phyloP scores from a whole-genome alignment of 2,888 invertebrate species.

The Agrochola circellaris region DNA sequence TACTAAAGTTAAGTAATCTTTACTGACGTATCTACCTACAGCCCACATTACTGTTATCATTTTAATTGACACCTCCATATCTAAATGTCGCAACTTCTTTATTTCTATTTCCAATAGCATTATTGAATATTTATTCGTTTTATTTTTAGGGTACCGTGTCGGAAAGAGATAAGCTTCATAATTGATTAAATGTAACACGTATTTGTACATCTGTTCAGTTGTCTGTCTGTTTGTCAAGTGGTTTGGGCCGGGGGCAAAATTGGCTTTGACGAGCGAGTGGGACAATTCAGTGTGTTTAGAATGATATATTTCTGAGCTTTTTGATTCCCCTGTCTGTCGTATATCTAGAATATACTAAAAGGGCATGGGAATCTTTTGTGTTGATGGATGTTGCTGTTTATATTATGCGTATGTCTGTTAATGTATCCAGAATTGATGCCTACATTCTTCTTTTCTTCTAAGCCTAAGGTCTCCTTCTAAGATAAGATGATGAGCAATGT shows the following conservation, averaged over 20 bases:
- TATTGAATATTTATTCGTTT: conserved; percentile 54
- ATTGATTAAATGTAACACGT: neutral
- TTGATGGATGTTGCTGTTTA: neutral
- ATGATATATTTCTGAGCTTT: neutral
- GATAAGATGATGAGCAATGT: too few relatives aligned
- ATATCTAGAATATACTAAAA: neutral
- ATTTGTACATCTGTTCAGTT: conserved; percentile 40
- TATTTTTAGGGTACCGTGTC: conserved; percentile 41
- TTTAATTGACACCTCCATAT: conserved; percentile 65
- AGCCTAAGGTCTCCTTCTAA: too few relatives aligned
- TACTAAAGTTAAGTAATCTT: conserved; percentile 3
- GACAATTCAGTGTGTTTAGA: neutral
- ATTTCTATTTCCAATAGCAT: conserved; percentile 39
- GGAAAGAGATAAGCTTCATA: neutral
- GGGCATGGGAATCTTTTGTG: neutral
- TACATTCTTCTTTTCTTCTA: too few relatives aligned
- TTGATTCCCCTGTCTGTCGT: neutral
- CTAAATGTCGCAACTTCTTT: conserved; percentile 51
- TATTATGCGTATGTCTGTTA: too few relatives aligned
- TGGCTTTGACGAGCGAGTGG: neutral
- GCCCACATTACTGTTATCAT: conserved; percentile 62
- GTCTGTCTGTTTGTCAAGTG: conserved; percentile 1
- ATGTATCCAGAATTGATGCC: too few relatives aligned
- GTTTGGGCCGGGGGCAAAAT: neutral
- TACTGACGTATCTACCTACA: conserved; percentile 7